A percentile compares a stretch with the other conserved stretches of the same genome.
phyloP scores from a whole-genome alignment of 2,888 invertebrate genomes.

The Sthenelais limicola region DNA sequence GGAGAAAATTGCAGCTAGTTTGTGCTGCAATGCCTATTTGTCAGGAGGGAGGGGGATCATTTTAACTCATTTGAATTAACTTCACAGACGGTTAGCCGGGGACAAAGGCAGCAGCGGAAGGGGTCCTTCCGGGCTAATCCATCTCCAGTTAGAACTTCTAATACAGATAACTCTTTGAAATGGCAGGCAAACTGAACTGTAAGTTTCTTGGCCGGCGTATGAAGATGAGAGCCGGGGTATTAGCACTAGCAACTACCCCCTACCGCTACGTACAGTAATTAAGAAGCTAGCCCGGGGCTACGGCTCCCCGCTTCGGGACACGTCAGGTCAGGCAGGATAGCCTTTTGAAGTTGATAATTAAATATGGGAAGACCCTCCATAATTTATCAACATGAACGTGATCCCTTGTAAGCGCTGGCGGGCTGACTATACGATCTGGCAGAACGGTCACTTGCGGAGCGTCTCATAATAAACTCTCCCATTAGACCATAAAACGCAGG shows the following conservation, averaged over 20 bases:
- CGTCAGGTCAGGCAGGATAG: background rate
- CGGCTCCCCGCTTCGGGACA: slow-evolving; percentile 1
- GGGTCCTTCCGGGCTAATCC: slow-evolving; percentile 19
- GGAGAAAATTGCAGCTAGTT: too few relatives aligned
- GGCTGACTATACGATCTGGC: slow-evolving; percentile 29
- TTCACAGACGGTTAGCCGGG: too few relatives aligned
- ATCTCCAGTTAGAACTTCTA: background rate
- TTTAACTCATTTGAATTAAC: too few relatives aligned
- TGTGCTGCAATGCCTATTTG: too few relatives aligned
- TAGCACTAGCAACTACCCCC: too few relatives aligned
- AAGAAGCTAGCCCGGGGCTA: slow-evolving; percentile 2
- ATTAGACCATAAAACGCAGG: slow-evolving; percentile 6
- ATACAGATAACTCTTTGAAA: slow-evolving; percentile 28
- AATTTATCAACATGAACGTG: slow-evolving; percentile 31
- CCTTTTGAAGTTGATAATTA: slow-evolving; percentile 40
- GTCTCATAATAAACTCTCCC: slow-evolving; percentile 10
- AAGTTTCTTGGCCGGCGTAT: background rate
- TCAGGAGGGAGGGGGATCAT: too few relatives aligned
- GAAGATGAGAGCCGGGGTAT: background rate
- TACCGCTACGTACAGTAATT: slow-evolving; percentile 11
- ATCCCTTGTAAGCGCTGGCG: slow-evolving; percentile 19
- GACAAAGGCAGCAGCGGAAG: slow-evolving; percentile 33
- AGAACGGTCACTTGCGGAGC: slow-evolving; percentile 13
- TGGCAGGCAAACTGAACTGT: slow-evolving; percentile 21
- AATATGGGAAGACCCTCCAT: slow-evolving; percentile 33